Conservation (phyloP, 2,888 invertebrate species). For the Cataglyphis altisquamis region DNA sequence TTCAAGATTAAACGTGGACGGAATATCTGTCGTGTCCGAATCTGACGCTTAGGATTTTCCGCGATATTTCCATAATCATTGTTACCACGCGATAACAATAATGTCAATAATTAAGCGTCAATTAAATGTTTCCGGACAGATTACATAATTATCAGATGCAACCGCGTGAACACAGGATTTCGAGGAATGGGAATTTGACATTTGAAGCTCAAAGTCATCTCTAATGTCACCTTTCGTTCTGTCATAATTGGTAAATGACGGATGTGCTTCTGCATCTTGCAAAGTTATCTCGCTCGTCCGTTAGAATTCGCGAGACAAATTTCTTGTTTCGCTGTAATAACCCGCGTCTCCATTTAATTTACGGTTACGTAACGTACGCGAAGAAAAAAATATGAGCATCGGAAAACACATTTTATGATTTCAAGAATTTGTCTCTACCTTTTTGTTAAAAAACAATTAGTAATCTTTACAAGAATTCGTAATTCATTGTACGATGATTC, state of each 20-base stretch:
- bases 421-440: neutral
- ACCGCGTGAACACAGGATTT: neutral
- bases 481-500: neutral
- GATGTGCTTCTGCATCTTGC: conserved; percentile 39
- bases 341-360: conserved; percentile 28
- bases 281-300: neutral
- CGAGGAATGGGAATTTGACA: conserved; percentile 43
- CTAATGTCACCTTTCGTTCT: conserved; percentile 68
- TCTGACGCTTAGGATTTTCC: conserved; percentile 56
- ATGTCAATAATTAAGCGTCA: conserved; percentile 71
- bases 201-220: conserved; percentile 69
- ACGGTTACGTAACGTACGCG: conserved; percentile 1
- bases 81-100: conserved; percentile 62
- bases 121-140: conserved; percentile 71
- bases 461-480: neutral
- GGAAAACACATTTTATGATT: neutral
- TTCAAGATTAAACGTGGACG: neutral
- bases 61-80: conserved; percentile 66
- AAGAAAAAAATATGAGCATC: neutral
- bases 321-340: conserved; percentile 4
- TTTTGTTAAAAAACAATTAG: neutral
- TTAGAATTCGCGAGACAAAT: conserved; percentile 10
- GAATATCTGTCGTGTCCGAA: conserved; percentile 11
- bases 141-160: conserved; percentile 64
- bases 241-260: conserved; percentile 65